Evolutionary conservation across 1,140 invertebrate species (phyloP).

Genomic region (Drosophila burlai): DNA sequence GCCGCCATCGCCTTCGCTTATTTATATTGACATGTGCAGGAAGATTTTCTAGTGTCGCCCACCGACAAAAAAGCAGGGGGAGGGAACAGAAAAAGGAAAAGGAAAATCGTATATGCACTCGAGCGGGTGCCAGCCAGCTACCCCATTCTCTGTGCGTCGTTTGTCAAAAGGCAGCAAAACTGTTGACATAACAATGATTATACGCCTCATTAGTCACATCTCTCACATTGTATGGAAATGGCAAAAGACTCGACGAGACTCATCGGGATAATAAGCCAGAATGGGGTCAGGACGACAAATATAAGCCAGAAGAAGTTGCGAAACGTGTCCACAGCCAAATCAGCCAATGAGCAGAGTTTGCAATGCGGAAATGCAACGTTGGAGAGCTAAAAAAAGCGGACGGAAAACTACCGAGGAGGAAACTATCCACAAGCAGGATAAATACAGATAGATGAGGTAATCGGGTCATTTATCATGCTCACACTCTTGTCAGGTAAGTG

Average conservation of each 20-base stretch:
- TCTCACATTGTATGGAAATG: conserved; percentile 47
- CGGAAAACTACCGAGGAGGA: background rate
- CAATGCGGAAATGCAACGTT: conserved; percentile 16
- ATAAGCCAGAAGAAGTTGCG: conserved; percentile 18
- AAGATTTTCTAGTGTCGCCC: conserved; percentile 53
- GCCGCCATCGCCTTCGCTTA: conserved; percentile 21
- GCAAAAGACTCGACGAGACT: conserved; percentile 21
- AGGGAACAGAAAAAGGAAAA: background rate
- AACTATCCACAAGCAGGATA: conserved; percentile 9
- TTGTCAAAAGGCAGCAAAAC: conserved; percentile 81
- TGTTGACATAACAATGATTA: conserved; percentile 84
- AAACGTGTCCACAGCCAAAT: conserved; percentile 37
- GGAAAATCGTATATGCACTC: conserved; percentile 36
- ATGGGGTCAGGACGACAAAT: conserved; percentile 17
- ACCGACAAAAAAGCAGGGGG: conserved; percentile 1
- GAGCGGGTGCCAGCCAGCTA: conserved; percentile 6
- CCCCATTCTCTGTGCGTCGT: conserved; percentile 42
- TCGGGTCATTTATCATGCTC: conserved; percentile 16
- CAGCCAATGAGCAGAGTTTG: conserved; percentile 3
- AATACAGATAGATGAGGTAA: background rate
- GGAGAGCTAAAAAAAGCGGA: background rate
- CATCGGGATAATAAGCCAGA: conserved; percentile 39
- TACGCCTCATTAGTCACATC: conserved; percentile 82
- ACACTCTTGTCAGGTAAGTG: background rate
- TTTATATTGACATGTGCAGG: conserved; percentile 81